phyloP scores from a whole-genome alignment of 1,140 invertebrate genomes.

The Saccostrea echinata region DNA sequence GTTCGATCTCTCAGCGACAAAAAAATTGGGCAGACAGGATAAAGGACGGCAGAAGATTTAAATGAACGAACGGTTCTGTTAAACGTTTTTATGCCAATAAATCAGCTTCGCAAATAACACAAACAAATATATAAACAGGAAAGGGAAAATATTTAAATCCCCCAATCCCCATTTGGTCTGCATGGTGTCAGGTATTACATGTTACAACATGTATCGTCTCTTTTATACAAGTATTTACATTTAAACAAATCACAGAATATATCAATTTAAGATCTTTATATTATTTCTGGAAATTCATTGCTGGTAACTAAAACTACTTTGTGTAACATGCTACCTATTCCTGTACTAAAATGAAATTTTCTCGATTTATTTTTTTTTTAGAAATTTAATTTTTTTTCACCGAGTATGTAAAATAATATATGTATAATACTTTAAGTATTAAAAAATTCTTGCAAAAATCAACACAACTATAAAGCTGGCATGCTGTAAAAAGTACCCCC shows the following conservation, averaged over 20 bases:
- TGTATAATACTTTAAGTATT: no score
- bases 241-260: no score
- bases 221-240: no score
- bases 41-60: not conserved
- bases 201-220: not conserved
- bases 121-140: conserved; percentile 39
- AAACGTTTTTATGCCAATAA: not conserved
- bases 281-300: no score
- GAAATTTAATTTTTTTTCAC: no score
- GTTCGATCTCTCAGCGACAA: not conserved
- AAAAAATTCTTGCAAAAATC: not conserved
- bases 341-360: no score
- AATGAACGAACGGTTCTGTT: not conserved
- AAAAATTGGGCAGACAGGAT: not conserved
- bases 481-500: not conserved
- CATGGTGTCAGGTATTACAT: not conserved
- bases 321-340: no score
- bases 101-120: conserved; percentile 38
- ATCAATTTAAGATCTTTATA: no score
- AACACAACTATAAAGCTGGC: not conserved
- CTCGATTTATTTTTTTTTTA: no score
- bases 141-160: conserved; percentile 33
- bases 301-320: no score
- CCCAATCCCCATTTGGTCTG: not conserved
- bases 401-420: no score